phyloP scores from a whole-genome alignment of 2,888 invertebrate genomes.

The Hybos culiciformis region DNA sequence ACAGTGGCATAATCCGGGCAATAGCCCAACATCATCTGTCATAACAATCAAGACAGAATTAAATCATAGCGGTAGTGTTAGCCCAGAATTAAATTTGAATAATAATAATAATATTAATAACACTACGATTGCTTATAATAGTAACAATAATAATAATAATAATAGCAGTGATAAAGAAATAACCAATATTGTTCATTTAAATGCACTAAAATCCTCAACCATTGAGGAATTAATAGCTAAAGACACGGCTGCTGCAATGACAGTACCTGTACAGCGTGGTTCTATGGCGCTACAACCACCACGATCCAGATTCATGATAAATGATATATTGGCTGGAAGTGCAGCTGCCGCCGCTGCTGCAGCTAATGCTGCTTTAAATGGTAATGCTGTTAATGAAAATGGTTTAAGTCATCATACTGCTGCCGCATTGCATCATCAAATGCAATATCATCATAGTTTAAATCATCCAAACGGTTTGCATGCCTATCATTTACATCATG shows the following conservation, averaged over 20 bases:
- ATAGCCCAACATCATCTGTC: constrained; percentile 12
- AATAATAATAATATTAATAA: background rate
- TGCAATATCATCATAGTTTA: constrained; percentile 20
- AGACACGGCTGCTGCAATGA: constrained; percentile 24
- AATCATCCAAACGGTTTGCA: constrained; percentile 12
- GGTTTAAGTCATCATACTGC: constrained; percentile 14
- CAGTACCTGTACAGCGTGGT: constrained; percentile 36
- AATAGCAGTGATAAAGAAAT: background rate
- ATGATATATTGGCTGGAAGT: constrained; percentile 62
- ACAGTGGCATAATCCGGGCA: constrained; percentile 18
- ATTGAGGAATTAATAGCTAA: constrained; percentile 25
- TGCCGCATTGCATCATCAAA: constrained; percentile 17
- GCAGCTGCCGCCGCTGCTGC: constrained; percentile 35
- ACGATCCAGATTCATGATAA: constrained; percentile 78
- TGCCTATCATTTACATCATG: constrained; percentile 9
- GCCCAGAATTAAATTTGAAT: background rate
- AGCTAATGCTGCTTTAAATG: constrained; percentile 16
- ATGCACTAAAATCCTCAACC: constrained; percentile 13
- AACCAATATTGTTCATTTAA: constrained; percentile 9
- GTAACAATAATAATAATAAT: background rate
- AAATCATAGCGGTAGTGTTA: background rate
- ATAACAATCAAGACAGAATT: background rate
- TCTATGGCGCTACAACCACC: constrained; percentile 49
- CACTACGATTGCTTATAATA: background rate
- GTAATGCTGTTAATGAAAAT: constrained; percentile 15